A percentile compares a stretch with the other conserved stretches of the same genome.
Evolutionary conservation across 2,113 vertebrate species (phyloP).

Genomic region (Sylvia atricapilla): DNA sequence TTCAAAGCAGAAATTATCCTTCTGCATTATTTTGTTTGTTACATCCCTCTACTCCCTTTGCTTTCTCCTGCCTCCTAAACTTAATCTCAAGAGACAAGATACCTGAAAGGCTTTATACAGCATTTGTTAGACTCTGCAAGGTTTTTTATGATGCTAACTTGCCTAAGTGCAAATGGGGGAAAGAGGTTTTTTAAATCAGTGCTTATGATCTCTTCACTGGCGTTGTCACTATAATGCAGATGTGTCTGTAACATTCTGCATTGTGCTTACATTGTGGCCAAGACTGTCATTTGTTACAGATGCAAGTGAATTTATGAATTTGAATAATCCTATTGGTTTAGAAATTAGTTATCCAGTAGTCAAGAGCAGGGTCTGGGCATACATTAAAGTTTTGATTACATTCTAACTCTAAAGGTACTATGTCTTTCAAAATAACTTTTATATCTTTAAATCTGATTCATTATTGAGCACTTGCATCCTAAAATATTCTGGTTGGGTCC

Average conservation of each 20-base stretch:
- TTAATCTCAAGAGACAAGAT: not conserved
- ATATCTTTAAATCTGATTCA: not conserved
- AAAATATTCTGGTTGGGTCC: not conserved
- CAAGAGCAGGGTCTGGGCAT: not conserved
- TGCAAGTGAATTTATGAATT: not conserved
- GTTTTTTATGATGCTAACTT: not conserved
- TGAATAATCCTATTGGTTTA: not conserved
- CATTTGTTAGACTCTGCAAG: not conserved
- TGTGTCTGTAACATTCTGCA: not conserved
- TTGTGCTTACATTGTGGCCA: not conserved
- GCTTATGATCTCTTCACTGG: not conserved
- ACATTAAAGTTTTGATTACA: not conserved
- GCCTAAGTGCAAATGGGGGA: not conserved
- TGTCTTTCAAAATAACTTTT: not conserved
- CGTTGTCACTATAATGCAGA: not conserved
- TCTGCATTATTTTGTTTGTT: not conserved
- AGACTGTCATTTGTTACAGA: not conserved
- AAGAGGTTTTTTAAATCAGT: constrained; percentile 3
- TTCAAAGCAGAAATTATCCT: constrained; percentile 31
- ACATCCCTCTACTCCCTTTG: not conserved
- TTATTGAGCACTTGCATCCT: not conserved
- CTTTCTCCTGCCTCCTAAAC: not conserved
- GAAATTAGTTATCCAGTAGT: not conserved
- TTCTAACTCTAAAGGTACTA: not conserved
- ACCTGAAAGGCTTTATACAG: not conserved